These are phyloP conservation scores for Limnephilus marmoratus DNA, from an alignment of 2,888 invertebrate species.

Conservation along the genomic window DNA sequence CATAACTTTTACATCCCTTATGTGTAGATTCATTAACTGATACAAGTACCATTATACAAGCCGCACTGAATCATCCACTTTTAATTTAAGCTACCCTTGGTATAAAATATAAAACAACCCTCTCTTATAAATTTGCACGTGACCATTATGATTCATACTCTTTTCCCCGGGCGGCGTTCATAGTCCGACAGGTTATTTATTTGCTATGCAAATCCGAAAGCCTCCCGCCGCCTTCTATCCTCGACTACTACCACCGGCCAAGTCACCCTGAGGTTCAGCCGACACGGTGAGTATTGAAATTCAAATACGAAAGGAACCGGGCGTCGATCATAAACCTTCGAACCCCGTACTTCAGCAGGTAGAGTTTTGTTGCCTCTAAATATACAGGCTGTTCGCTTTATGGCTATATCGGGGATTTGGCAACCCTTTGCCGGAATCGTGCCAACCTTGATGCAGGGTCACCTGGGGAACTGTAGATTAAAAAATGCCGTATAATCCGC, in stretches of 20 bases:
- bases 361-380: conserved; percentile 59
- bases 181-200: conserved; percentile 58
- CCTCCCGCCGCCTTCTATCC: conserved; percentile 31
- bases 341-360: conserved; percentile 51
- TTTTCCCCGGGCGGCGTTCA: conserved; percentile 52
- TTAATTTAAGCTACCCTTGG: conserved; percentile 24
- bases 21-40: neutral
- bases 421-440: neutral
- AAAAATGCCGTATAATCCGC: neutral
- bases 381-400: conserved; percentile 39
- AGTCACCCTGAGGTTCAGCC: conserved; percentile 45
- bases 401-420: neutral
- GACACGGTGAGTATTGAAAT: conserved; percentile 59
- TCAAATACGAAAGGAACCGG: conserved; percentile 59
- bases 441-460: neutral
- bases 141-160: conserved; percentile 48
- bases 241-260: neutral
- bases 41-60: neutral
- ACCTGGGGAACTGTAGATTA: neutral
- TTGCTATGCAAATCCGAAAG: conserved; percentile 61
- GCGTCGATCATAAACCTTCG: conserved; percentile 58
- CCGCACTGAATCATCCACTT: conserved; percentile 5
- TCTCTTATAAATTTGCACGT: conserved; percentile 43
- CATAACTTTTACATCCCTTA: neutral
- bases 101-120: conserved; percentile 25